phyloP scores from a whole-genome alignment of 2,113 vertebrate genomes.

The Seriola dumerili region DNA sequence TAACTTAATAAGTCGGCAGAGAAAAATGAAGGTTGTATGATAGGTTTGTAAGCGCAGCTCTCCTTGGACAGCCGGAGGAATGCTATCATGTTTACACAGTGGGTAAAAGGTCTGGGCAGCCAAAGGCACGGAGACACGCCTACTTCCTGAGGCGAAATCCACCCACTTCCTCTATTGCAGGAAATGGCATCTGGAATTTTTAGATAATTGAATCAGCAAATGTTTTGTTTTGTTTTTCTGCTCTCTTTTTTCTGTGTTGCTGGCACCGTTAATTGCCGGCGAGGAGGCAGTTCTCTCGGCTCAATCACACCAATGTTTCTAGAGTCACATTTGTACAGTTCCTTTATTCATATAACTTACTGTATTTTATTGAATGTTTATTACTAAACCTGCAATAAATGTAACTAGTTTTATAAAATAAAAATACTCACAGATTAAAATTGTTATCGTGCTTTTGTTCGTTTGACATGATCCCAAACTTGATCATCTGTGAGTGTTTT shows the following conservation, averaged over 20 bases:
- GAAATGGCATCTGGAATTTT: slow-evolving; percentile 78
- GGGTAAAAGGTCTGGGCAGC: slow-evolving; percentile 55
- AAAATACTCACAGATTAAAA: slow-evolving; percentile 66
- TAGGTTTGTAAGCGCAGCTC: slow-evolving; percentile 53
- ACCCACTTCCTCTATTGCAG: slow-evolving; percentile 75
- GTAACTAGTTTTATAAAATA: slow-evolving; percentile 85
- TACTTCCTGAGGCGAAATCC: slow-evolving; percentile 71
- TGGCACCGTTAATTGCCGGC: slow-evolving; percentile 26
- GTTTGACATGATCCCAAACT: neutral
- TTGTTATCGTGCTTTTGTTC: neutral
- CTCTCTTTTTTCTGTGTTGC: slow-evolving; percentile 42
- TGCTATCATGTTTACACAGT: slow-evolving; percentile 81
- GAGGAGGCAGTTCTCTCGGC: slow-evolving; percentile 21
- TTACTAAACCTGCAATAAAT: slow-evolving; percentile 74
- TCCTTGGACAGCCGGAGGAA: slow-evolving; percentile 60
- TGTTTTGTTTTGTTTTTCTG: slow-evolving; percentile 60
- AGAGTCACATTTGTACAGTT: slow-evolving; percentile 80
- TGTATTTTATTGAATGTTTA: slow-evolving; percentile 68
- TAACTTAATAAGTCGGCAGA: slow-evolving; percentile 60
- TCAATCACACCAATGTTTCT: slow-evolving; percentile 9
- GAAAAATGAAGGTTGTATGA: slow-evolving; percentile 64
- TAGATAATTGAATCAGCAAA: slow-evolving; percentile 71
- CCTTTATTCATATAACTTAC: slow-evolving; percentile 54
- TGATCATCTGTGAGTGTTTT: slow-evolving; percentile 22
- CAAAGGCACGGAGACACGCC: slow-evolving; percentile 52